A percentile compares a stretch with the other conserved stretches of the same genome.
phyloP scores from a whole-genome alignment of 2,113 vertebrate genomes.

The Clupea harengus region DNA sequence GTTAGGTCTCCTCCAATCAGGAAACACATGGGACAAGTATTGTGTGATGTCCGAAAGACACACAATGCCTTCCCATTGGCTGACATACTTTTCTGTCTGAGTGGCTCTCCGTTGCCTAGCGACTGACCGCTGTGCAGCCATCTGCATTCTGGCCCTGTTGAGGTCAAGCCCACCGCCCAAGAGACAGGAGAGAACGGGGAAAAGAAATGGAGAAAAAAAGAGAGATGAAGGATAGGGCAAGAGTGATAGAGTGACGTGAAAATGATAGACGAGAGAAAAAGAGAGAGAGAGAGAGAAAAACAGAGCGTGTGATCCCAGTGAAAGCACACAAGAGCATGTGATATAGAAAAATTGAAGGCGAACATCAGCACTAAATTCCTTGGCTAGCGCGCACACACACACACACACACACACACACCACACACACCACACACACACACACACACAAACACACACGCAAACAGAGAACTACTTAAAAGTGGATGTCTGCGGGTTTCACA shows the following conservation, averaged over 20 bases:
- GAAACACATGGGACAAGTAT: conserved; percentile 38
- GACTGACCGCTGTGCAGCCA: conserved; percentile 61
- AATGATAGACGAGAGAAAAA: neutral
- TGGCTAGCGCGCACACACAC: neutral
- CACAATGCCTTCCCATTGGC: conserved; percentile 53
- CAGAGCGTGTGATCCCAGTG: neutral
- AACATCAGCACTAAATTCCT: neutral
- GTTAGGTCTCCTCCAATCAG: conserved; percentile 59
- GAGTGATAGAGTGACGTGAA: neutral
- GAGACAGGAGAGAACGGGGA: conserved; percentile 37
- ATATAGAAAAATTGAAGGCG: neutral
- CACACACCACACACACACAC: neutral
- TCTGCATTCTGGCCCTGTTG: conserved; percentile 68
- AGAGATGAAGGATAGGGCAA: neutral
- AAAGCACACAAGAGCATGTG: neutral
- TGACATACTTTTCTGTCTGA: conserved; percentile 73
- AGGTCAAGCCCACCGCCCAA: conserved; percentile 30
- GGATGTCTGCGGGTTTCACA: conserved; percentile 5
- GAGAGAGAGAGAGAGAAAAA: neutral
- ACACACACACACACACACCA: neutral
- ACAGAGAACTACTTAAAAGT: conserved; percentile 11
- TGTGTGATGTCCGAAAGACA: conserved; percentile 36
- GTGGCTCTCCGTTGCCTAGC: conserved; percentile 70
- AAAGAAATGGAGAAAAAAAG: conserved; percentile 45
- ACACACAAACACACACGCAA: neutral